Conservation (phyloP, 1,140 invertebrate species). For the Doryteuthis pealeii region DNA sequence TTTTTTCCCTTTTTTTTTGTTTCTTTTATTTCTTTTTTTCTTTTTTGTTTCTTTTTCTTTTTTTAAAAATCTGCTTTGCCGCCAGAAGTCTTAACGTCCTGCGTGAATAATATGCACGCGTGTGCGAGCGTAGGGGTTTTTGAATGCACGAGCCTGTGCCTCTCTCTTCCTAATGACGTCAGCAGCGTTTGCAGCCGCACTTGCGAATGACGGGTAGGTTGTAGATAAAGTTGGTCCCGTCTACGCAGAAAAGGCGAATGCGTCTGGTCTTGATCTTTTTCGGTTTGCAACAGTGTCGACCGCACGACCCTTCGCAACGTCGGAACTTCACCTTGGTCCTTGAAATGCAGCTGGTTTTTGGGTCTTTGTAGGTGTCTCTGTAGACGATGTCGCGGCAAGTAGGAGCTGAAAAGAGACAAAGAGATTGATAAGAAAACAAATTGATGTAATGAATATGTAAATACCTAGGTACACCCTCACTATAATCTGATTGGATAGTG, state of each 20-base stretch:
- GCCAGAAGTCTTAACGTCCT: too few relatives aligned
- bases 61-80: too few relatives aligned
- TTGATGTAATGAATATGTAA: slow-evolving; percentile 6
- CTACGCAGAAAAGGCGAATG: slow-evolving; percentile 88
- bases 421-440: too few relatives aligned
- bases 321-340: slow-evolving; percentile 48
- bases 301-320: slow-evolving; percentile 48
- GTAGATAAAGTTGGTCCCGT: slow-evolving; percentile 90
- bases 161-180: slow-evolving; percentile 41
- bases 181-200: slow-evolving; percentile 63
- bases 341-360: slow-evolving; percentile 50
- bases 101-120: too few relatives aligned
- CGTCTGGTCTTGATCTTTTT: slow-evolving; percentile 88
- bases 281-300: slow-evolving; percentile 79
- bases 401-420: slow-evolving; percentile 39
- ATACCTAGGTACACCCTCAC: too few relatives aligned
- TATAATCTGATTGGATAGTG: too few relatives aligned
- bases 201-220: slow-evolving; percentile 95
- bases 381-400: slow-evolving; percentile 47
- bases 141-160: too few relatives aligned
- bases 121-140: too few relatives aligned
- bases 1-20: too few relatives aligned
- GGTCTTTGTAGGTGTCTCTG: slow-evolving; percentile 50
- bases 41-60: too few relatives aligned
- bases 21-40: too few relatives aligned